These are phyloP conservation scores for Panzeria rudis DNA, from an alignment of 2,888 invertebrate species.

Conservation along the genomic window DNA sequence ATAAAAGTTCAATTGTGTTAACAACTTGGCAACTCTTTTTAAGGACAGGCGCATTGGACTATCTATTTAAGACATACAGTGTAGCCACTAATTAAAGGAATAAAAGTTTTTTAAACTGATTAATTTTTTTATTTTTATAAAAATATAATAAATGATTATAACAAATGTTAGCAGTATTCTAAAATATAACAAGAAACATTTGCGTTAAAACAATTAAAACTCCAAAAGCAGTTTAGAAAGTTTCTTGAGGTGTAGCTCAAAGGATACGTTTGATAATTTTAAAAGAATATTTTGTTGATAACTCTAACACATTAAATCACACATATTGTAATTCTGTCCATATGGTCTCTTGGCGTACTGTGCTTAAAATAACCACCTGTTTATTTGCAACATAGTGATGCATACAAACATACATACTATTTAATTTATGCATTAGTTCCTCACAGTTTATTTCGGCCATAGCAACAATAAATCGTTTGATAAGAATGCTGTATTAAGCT, in stretches of 20 bases:
- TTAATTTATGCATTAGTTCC: constrained; percentile 12
- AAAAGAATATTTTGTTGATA: too few species aligned
- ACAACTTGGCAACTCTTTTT: constrained; percentile 27
- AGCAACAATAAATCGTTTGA: not conserved
- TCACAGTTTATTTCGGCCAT: not conserved
- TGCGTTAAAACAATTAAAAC: too few species aligned
- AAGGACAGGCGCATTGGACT: constrained; percentile 38
- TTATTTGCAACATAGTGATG: not conserved
- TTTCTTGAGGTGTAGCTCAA: too few species aligned
- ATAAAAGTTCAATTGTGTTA: not conserved
- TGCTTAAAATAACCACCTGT: constrained; percentile 13
- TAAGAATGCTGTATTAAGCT: not conserved
- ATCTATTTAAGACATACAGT: not conserved
- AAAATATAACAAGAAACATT: too few species aligned
- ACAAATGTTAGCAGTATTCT: too few species aligned
- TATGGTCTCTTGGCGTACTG: not conserved
- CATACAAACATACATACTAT: not conserved
- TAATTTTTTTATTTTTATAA: too few species aligned
- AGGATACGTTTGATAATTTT: too few species aligned
- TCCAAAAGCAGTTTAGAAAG: too few species aligned
- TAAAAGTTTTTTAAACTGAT: not conserved
- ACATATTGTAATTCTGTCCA: not conserved
- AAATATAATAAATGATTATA: too few species aligned
- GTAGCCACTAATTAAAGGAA: not conserved
- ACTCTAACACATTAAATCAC: not conserved